Evolutionary conservation across 2,888 invertebrate species (phyloP).

Genomic region (Augiades crinisus): DNA sequence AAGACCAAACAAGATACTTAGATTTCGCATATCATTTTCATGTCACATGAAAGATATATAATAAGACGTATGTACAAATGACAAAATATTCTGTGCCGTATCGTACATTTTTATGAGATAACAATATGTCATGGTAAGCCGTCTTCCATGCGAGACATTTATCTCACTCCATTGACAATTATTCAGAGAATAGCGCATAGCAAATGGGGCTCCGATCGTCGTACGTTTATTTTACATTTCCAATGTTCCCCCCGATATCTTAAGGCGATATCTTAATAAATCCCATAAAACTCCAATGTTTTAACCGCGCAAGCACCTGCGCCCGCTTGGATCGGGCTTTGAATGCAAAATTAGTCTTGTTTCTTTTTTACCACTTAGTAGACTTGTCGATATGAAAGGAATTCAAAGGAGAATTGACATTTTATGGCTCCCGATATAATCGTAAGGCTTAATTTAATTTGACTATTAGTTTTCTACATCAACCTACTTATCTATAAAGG

Average conservation of each 20-base stretch:
- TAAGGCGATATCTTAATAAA: slow-evolving; percentile 74
- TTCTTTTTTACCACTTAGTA: slow-evolving; percentile 78
- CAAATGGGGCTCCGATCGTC: slow-evolving; percentile 7
- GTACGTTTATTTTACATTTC: slow-evolving; percentile 42
- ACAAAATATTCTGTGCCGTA: neutral
- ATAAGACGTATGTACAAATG: neutral
- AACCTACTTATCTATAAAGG: too few species aligned
- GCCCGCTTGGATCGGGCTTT: slow-evolving; percentile 66
- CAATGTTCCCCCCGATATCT: slow-evolving; percentile 65
- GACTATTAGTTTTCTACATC: too few species aligned
- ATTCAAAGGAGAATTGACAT: slow-evolving; percentile 66
- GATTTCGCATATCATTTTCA: too few species aligned
- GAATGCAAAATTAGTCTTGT: slow-evolving; percentile 78
- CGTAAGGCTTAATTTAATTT: slow-evolving; percentile 6
- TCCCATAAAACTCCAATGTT: slow-evolving; percentile 78
- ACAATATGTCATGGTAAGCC: neutral
- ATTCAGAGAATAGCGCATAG: slow-evolving; percentile 1
- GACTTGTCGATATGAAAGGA: slow-evolving; percentile 67
- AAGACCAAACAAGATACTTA: too few species aligned
- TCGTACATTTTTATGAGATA: neutral
- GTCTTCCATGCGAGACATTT: neutral
- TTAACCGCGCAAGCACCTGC: slow-evolving; percentile 74
- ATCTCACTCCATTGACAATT: slow-evolving; percentile 21
- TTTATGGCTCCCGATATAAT: slow-evolving; percentile 46
- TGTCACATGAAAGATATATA: neutral